Conservation (phyloP, 2,113 vertebrate species). For the Silurus meridionalis region DNA sequence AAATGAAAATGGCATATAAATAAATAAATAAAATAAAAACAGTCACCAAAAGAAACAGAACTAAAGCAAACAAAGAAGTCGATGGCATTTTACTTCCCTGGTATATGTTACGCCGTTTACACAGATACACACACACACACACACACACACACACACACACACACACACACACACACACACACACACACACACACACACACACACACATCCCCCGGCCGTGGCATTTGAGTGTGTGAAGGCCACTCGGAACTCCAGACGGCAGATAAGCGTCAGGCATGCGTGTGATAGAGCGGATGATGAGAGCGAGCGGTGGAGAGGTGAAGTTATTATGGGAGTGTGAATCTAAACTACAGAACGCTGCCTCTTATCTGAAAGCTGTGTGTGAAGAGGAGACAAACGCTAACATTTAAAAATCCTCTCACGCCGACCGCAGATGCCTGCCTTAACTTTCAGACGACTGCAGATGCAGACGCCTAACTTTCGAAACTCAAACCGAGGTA, state of each 20-base stretch:
- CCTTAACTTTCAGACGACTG: too few relatives aligned
- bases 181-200: neutral
- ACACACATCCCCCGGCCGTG: slow-evolving; percentile 28
- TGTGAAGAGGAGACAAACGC: slow-evolving; percentile 43
- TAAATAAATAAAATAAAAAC: neutral
- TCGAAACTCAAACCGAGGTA: neutral
- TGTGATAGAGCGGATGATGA: slow-evolving; percentile 52
- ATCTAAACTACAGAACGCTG: slow-evolving; percentile 43
- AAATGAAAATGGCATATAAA: neutral
- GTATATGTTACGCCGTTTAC: neutral
- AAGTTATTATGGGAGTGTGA: slow-evolving; percentile 47
- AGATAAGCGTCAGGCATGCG: slow-evolving; percentile 48
- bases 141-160: neutral
- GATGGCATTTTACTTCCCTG: slow-evolving; percentile 5
- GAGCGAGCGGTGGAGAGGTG: slow-evolving; percentile 45
- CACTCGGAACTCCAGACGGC: slow-evolving; percentile 46
- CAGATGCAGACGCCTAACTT: neutral
- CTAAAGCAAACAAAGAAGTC: slow-evolving; percentile 21
- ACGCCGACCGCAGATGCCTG: neutral
- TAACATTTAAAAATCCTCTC: slow-evolving; percentile 49
- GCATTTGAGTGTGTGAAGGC: slow-evolving; percentile 46
- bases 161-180: neutral
- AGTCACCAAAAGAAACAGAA: neutral
- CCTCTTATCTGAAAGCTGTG: slow-evolving; percentile 40
- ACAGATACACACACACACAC: neutral